phyloP scores from a whole-genome alignment of 2,113 vertebrate species.

The Eulemur rufifrons region DNA sequence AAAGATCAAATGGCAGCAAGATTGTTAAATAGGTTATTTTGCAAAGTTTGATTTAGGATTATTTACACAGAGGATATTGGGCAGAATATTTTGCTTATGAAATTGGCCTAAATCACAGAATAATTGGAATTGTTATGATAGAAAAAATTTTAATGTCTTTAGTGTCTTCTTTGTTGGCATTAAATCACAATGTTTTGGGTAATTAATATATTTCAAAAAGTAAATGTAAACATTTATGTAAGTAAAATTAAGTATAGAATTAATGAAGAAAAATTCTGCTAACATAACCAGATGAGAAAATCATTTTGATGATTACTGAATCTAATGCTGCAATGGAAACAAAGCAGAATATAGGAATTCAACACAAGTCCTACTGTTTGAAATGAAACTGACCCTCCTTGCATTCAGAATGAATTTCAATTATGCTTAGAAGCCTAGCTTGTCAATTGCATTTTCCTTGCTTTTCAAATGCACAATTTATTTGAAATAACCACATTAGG shows the following conservation, averaged over 20 bases:
- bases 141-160: not conserved
- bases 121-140: not conserved
- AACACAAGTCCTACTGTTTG: slow-evolving; percentile 55
- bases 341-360: slow-evolving; percentile 47
- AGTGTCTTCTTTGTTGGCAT: slow-evolving; percentile 27
- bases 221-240: not conserved
- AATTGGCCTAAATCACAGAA: slow-evolving; percentile 13
- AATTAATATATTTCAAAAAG: not conserved
- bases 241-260: slow-evolving; percentile 25
- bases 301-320: slow-evolving; percentile 26
- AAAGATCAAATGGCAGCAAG: not conserved
- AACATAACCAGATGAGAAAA: slow-evolving; percentile 32
- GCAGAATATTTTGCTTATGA: slow-evolving; percentile 37
- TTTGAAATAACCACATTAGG: slow-evolving; percentile 68
- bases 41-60: slow-evolving; percentile 21
- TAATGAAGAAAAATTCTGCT: slow-evolving; percentile 20
- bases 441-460: slow-evolving; percentile 67
- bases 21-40: not conserved
- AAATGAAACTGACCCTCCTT: slow-evolving; percentile 60
- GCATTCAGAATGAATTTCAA: slow-evolving; percentile 70
- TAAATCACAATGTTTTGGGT: not conserved
- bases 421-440: slow-evolving; percentile 41
- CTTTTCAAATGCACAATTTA: slow-evolving; percentile 66
- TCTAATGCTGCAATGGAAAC: slow-evolving; percentile 45
- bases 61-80: not conserved